Evolutionary conservation across 2,113 vertebrate species (phyloP).

Genomic region (Eptesicus fuscus): DNA sequence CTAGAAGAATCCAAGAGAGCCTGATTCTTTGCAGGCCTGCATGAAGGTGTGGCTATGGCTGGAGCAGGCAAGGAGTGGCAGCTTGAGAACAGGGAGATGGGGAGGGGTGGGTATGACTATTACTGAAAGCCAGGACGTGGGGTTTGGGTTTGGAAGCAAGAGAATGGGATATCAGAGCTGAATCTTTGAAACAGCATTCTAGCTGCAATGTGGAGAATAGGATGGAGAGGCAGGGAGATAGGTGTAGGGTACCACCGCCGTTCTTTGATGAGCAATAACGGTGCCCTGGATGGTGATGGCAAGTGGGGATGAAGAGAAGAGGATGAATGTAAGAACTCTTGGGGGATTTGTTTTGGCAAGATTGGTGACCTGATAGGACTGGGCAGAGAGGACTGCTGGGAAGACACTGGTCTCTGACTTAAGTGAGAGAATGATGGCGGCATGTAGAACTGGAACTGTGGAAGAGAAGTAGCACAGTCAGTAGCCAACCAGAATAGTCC

Average conservation of each 20-base stretch:
- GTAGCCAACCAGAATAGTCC: background rate
- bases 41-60: background rate
- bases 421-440: accelerated
- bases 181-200: background rate
- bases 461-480: background rate
- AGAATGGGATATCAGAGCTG: background rate
- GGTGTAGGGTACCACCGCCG: background rate
- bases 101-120: background rate
- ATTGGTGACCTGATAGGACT: background rate
- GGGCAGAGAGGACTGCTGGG: background rate
- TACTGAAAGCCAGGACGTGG: accelerated
- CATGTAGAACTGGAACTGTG: background rate
- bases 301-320: background rate
- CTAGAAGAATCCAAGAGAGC: background rate
- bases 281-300: accelerated
- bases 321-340: background rate
- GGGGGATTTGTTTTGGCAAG: background rate
- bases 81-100: background rate
- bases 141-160: background rate
- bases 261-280: too few species aligned
- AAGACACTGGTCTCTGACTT: background rate
- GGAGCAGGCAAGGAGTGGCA: accelerated
- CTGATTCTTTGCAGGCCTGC: too few species aligned
- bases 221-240: background rate
- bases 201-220: background rate